A percentile compares a stretch with the other conserved stretches of the same genome.
These are phyloP conservation scores for Sebastes melanostomus DNA, from an alignment of 2,797 vertebrate genomes.

Conservation along the genomic window DNA sequence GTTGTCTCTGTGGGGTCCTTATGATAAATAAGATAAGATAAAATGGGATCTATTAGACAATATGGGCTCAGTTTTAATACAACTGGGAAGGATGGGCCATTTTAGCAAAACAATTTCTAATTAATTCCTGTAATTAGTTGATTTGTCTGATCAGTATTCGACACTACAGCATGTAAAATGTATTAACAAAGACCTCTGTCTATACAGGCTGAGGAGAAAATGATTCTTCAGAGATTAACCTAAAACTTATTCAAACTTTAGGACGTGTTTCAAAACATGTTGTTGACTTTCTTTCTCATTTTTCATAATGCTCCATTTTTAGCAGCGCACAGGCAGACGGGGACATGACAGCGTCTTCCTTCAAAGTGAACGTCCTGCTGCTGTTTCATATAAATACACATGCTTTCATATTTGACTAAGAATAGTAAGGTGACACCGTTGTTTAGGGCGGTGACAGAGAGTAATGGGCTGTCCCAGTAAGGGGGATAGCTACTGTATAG, in stretches of 20 bases:
- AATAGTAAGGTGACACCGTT: conserved; percentile 69
- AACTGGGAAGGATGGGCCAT: background rate
- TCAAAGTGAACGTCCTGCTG: conserved; percentile 45
- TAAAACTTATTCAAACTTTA: background rate
- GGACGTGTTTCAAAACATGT: background rate
- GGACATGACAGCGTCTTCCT: conserved; percentile 40
- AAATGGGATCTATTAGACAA: background rate
- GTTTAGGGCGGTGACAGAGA: conserved; percentile 68
- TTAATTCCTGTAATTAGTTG: background rate
- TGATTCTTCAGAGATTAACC: background rate
- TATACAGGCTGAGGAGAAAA: background rate
- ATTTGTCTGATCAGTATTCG: background rate
- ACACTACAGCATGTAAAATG: background rate
- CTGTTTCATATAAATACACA: conserved; percentile 34
- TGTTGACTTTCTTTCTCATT: conserved; percentile 27
- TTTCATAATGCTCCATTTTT: conserved; percentile 51
- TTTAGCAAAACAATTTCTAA: background rate
- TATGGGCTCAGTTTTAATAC: background rate
- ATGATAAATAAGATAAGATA: background rate
- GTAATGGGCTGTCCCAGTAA: conserved; percentile 61
- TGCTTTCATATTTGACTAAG: conserved; percentile 59
- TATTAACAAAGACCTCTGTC: background rate
- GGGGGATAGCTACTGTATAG: conserved; percentile 33
- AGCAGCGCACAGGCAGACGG: background rate
- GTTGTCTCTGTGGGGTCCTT: background rate